Conservation (phyloP, 2,797 vertebrate species). For the Characodon lateralis region DNA sequence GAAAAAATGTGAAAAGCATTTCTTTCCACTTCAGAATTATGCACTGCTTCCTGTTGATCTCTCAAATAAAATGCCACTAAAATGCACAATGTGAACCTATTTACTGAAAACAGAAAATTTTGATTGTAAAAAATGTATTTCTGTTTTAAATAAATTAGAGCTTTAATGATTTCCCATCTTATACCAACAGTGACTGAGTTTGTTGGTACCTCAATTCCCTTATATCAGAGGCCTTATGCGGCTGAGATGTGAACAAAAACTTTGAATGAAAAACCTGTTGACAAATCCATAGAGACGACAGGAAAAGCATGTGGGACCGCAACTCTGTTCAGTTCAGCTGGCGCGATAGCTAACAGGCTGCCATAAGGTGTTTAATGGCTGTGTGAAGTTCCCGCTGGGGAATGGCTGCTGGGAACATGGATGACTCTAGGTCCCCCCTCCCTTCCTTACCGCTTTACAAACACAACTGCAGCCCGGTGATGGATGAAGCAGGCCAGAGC, state of each 20-base stretch:
- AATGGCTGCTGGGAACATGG: constrained; percentile 71
- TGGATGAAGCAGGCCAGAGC: constrained; percentile 77
- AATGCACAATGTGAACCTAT: neutral
- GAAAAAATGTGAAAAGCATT: neutral
- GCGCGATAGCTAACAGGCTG: constrained; percentile 65
- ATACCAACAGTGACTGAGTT: constrained; percentile 47
- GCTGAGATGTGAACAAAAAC: constrained; percentile 61
- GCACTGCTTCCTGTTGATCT: neutral
- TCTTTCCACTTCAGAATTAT: neutral
- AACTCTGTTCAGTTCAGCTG: constrained; percentile 58
- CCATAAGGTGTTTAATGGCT: constrained; percentile 80
- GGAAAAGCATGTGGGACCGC: constrained; percentile 45
- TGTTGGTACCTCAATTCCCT: constrained; percentile 36
- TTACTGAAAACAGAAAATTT: constrained; percentile 1
- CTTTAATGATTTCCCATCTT: constrained; percentile 19
- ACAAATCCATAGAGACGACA: constrained; percentile 55
- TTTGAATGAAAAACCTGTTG: constrained; percentile 77
- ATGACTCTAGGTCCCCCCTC: constrained; percentile 52
- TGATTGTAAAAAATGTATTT: neutral
- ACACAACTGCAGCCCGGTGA: constrained; percentile 69
- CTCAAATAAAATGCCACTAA: neutral
- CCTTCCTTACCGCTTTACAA: constrained; percentile 61
- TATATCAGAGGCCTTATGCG: constrained; percentile 65
- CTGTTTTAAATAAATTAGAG: neutral
- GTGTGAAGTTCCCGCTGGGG: constrained; percentile 68